A percentile compares a stretch with the other conserved stretches of the same genome.
Evolutionary conservation across 2,113 vertebrate genomes (phyloP).

Genomic region (Salminus brasiliensis): DNA sequence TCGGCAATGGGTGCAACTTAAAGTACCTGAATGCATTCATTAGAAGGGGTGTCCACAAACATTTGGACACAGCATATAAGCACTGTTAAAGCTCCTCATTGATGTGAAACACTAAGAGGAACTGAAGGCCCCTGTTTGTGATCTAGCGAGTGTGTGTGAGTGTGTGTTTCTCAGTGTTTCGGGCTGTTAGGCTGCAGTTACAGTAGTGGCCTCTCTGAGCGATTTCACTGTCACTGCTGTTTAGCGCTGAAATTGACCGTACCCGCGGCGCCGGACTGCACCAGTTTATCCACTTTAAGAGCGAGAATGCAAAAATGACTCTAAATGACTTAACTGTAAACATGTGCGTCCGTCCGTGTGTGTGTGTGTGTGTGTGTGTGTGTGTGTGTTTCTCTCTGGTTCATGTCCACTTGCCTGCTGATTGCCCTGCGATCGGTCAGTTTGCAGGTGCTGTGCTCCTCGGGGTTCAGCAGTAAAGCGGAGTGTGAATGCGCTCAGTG

Average conservation of each 20-base stretch:
- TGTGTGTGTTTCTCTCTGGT: background rate
- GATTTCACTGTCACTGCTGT: conserved; percentile 28
- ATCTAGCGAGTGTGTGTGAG: background rate
- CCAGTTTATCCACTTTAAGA: conserved; percentile 32
- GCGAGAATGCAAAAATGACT: conserved; percentile 38
- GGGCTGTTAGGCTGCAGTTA: background rate
- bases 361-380: conserved; percentile 7
- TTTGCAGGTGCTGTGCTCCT: background rate
- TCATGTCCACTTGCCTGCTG: background rate
- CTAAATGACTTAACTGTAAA: conserved; percentile 44
- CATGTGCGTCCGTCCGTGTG: conserved; percentile 18
- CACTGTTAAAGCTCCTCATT: background rate
- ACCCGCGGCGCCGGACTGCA: conserved; percentile 5
- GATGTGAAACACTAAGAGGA: background rate
- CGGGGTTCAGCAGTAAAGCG: conserved; percentile 8
- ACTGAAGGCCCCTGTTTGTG: background rate
- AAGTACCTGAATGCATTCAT: no score
- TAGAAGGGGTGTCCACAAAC: no score
- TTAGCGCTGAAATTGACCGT: conserved; percentile 32
- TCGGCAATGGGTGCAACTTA: no score
- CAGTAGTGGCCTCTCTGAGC: conserved; percentile 9
- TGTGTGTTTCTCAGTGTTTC: background rate
- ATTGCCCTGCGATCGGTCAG: background rate
- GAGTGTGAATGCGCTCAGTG: conserved; percentile 16
- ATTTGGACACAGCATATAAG: no score